Evolutionary conservation across 2,888 invertebrate species (phyloP).

Genomic region (Agonopterix subpropinquella): DNA sequence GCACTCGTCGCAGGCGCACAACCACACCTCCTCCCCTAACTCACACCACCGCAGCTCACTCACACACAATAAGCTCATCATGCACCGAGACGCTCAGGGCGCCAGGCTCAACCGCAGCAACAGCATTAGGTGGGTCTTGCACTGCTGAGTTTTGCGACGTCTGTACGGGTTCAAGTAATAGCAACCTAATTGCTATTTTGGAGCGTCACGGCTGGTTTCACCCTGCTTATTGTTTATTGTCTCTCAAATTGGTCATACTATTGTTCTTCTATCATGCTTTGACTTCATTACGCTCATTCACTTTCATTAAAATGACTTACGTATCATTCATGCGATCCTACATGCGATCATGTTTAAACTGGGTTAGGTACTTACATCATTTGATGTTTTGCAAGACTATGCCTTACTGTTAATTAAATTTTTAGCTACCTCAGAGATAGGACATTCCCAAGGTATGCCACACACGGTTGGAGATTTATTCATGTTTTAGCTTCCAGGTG

Average conservation of each 20-base stretch:
- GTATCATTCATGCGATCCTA: too few species aligned
- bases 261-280: constrained; percentile 7
- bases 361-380: not conserved
- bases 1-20: constrained; percentile 84
- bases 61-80: constrained; percentile 77
- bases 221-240: too few species aligned
- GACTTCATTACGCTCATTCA: constrained; percentile 6
- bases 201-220: not conserved
- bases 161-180: not conserved
- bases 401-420: constrained; percentile 52
- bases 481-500: constrained; percentile 61
- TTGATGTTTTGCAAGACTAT: constrained; percentile 21
- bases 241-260: not conserved
- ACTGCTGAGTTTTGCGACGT: not conserved
- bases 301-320: constrained; percentile 1
- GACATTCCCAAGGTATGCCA: constrained; percentile 92
- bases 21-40: constrained; percentile 82
- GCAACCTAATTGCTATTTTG: too few species aligned
- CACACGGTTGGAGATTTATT: constrained; percentile 39
- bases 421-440: constrained; percentile 93
- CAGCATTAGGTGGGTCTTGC: constrained; percentile 86
- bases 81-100: constrained; percentile 76
- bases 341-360: constrained; percentile 5
- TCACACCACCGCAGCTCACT: constrained; percentile 80
- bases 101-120: constrained; percentile 90